Base-by-base conservation (phyloP, 1,140 invertebrate species). In the Pseudomyrmex cubaensis region DNA sequence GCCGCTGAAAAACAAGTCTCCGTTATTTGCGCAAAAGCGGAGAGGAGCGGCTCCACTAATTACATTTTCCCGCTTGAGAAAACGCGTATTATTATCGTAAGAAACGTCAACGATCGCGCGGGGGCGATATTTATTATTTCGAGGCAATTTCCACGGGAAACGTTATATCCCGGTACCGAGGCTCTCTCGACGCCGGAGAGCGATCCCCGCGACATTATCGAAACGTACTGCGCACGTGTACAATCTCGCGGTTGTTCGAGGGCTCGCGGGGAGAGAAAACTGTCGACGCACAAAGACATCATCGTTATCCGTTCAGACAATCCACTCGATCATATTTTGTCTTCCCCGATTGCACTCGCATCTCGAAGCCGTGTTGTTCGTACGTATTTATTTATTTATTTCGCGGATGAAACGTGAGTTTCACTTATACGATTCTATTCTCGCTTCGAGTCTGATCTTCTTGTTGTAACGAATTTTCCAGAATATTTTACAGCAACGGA, bases 41-140 rank as follows among this genome's bases (percentile, higher is more conserved):
- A 22, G 70, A 73, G 0, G 3, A 35, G 35, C 5, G 35, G 44
- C 8, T 10, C n/a, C 20, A 20, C 50, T 69, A 85, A 89, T 87
- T 87, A 44, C 67, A 80, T 77, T 82, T 82, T 87, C 56, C 64
- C 80, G 46, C 54, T 82, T 72, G 82, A 56, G 72, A 63, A 86
- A 35, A 35, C 35, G 35, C 75, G 61, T 69, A 52, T 82, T 67
- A 80, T 80, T 80, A 56, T 80, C 66, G 44, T 22, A 70, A 59
- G 66, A 17, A 70, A 56, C 15, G 46, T 84, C 61, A 77, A 84
- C n/a, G 52, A 66, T 48, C 50, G 17, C 15, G 17, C 25, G 44
- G 22, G 54, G 46, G 44, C 66, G n/a, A 61, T 80, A 72, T 80
- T 80, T 80, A 70, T 80, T 80, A 80, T 80, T 80, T 44, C 56